These are phyloP conservation scores for Fratercula arctica DNA, from an alignment of 2,797 vertebrate species.

Conservation along the genomic window DNA sequence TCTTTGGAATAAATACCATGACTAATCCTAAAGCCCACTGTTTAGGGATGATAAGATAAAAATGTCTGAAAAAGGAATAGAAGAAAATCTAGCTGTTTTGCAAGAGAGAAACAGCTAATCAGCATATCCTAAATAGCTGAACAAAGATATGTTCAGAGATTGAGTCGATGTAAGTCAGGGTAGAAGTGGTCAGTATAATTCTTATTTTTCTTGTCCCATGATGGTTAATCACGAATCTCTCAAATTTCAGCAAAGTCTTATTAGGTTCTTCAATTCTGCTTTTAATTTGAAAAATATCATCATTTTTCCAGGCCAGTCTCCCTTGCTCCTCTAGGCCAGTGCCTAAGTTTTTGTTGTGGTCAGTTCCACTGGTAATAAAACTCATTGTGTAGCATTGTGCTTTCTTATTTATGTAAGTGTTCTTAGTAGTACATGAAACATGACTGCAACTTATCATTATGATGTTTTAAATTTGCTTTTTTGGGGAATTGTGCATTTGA, in stretches of 20 bases:
- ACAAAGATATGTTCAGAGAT: background rate
- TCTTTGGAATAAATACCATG: background rate
- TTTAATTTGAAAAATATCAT: slow-evolving; percentile 65
- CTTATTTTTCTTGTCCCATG: slow-evolving; percentile 31
- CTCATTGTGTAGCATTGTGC: background rate
- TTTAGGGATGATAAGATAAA: background rate
- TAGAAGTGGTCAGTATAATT: background rate
- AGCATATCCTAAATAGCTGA: background rate
- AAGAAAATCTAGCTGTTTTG: background rate
- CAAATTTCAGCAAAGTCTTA: slow-evolving; percentile 62
- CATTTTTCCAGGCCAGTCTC: slow-evolving; percentile 61
- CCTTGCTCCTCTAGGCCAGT: slow-evolving; percentile 24
- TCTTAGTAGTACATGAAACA: background rate
- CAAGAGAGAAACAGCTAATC: background rate
- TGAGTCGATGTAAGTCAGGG: background rate
- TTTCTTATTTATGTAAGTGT: background rate
- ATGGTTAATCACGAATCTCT: slow-evolving; percentile 57
- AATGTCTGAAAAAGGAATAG: background rate
- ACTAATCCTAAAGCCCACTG: background rate
- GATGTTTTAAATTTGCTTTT: background rate
- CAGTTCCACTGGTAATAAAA: slow-evolving; percentile 1
- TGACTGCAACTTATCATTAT: background rate
- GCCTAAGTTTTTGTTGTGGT: slow-evolving; percentile 56
- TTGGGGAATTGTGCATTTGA: background rate
- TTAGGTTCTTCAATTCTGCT: slow-evolving; percentile 67